Evolutionary conservation across 2,113 vertebrate species (phyloP), one percentile per base, ranked within the genome.

Genomic region (Apaloderma vittatum): DNA sequence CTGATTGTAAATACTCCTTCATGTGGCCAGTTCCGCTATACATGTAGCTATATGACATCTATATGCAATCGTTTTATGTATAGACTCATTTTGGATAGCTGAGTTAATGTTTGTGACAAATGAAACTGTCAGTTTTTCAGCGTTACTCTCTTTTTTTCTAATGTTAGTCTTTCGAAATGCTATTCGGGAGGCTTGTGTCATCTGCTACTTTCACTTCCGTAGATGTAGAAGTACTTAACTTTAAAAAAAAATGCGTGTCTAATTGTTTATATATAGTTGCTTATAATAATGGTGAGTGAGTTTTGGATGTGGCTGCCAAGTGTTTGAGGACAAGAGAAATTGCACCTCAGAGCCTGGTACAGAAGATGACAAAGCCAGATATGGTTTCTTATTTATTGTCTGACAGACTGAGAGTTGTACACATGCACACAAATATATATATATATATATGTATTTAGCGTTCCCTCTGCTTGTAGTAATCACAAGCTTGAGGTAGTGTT

Each of bases 121-220:
- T 1, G 18, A 65, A 94, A 59, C 71, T 37, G 62, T 26, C 37
- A 11, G 10, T 45, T 95, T 84, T 78, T 32, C 65, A 75, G 46
- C 27, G 6, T 49, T 72, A 8, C 43, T 65, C 11, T 65, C 26
- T 79, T 91, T 61, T 88, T 61, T 88, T 78, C 68, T 85, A 29
- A 75, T 49, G 21, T 43, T 84, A 19, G 54, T 34, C 27, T 86
- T 63, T 5, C 57, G 19, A 86, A 89, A 48, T 37, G 49, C 1
- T 71, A 2, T 72, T 79, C 51, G 59, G 40, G 51, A 88, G 37
- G 26, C 58, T 62, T 89, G 40, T 91, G 83, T 94, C 77, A 90
- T 65, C 88, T 94, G 84, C 30, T 86, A 12, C 90, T 95, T 96
- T 94, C 87, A 79, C 78, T 95, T 94, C 81, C 0, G 1, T 83